Conservation (phyloP, 2,888 invertebrate genomes). For the Eupithecia subfuscata region DNA sequence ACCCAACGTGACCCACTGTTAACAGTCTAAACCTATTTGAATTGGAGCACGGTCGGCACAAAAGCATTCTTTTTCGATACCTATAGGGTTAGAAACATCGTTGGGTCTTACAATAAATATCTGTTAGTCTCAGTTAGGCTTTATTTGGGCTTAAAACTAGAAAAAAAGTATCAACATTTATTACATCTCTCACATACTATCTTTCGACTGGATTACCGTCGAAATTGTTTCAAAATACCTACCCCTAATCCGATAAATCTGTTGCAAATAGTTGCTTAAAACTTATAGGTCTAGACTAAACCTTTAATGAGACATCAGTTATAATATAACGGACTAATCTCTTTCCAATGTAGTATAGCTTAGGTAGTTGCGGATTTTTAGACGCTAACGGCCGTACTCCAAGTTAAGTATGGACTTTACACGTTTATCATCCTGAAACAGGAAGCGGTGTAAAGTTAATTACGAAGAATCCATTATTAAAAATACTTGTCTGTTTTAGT, state of each 20-base stretch:
- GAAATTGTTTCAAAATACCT: background rate
- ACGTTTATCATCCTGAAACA: conserved; percentile 20
- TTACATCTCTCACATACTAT: background rate
- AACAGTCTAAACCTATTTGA: conserved; percentile 32
- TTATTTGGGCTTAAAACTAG: background rate
- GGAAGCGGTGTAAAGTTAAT: conserved; percentile 33
- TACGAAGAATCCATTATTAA: conserved; percentile 41
- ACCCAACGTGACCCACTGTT: conserved; percentile 33
- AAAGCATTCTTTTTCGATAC: conserved; percentile 40
- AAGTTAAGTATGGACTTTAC: background rate
- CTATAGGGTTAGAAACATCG: conserved; percentile 26
- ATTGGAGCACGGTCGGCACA: conserved; percentile 42
- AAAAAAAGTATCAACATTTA: background rate
- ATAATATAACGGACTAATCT: too few relatives aligned
- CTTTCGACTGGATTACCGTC: background rate
- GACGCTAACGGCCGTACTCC: background rate
- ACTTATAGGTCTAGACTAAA: too few relatives aligned
- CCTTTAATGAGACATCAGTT: too few relatives aligned
- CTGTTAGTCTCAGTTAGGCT: background rate
- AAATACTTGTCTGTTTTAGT: conserved; percentile 41
- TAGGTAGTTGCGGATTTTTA: background rate
- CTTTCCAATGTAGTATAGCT: too few relatives aligned
- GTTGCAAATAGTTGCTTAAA: too few relatives aligned
- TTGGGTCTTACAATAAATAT: conserved; percentile 21
- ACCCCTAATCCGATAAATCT: too few relatives aligned